These are phyloP conservation scores for Agonopterix arenella DNA, from an alignment of 2,888 invertebrate species.

Conservation along the genomic window DNA sequence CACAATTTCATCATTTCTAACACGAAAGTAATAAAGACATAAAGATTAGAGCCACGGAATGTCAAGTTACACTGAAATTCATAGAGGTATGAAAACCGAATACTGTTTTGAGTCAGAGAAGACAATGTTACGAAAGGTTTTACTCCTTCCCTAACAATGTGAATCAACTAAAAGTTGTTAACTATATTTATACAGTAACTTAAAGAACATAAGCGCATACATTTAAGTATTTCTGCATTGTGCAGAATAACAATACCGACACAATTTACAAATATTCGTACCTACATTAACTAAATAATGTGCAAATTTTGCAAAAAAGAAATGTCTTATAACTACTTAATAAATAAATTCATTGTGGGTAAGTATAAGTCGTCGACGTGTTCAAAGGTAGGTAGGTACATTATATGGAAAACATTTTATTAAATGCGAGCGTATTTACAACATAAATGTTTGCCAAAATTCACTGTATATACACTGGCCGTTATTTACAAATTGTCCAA, in stretches of 20 bases:
- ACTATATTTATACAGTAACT: constrained; percentile 54
- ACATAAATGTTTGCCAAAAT: constrained; percentile 25
- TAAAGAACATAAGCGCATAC: constrained; percentile 74
- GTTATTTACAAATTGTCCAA: constrained; percentile 53
- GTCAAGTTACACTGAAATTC: constrained; percentile 45
- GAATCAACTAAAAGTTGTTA: constrained; percentile 45
- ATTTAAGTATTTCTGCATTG: constrained; percentile 75
- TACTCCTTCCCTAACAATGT: neutral
- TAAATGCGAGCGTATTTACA: constrained; percentile 52
- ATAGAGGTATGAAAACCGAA: constrained; percentile 16
- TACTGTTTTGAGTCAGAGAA: constrained; percentile 38
- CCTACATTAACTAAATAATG: constrained; percentile 54
- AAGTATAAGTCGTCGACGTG: constrained; percentile 34
- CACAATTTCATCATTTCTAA: constrained; percentile 63
- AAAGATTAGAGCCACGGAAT: constrained; percentile 61
- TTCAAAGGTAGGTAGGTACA: constrained; percentile 15
- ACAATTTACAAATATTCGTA: constrained; percentile 72
- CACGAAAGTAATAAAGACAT: constrained; percentile 5
- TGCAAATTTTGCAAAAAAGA: constrained; percentile 47
- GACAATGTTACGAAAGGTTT: constrained; percentile 22
- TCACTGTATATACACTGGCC: constrained; percentile 50
- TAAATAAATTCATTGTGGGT: constrained; percentile 56
- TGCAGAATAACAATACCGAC: constrained; percentile 77
- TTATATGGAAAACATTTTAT: constrained; percentile 33
- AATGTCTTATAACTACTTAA: constrained; percentile 58